Percentiles rank a stretch among this genome's conserved stretches.
Conservation (phyloP, 2,888 invertebrate genomes). For the Cephus pygmeus region DNA sequence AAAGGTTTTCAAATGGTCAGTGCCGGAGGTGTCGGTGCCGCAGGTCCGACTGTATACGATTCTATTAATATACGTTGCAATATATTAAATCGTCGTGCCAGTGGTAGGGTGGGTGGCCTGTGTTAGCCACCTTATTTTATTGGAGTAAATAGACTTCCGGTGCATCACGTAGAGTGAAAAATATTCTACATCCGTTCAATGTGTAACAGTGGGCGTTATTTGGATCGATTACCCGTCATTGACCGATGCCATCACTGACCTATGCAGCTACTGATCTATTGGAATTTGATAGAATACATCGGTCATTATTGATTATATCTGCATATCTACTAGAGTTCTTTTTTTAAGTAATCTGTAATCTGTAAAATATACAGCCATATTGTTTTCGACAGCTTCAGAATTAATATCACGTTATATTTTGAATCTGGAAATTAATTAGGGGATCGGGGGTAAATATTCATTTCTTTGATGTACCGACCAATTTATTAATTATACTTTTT, state of each 20-base stretch:
- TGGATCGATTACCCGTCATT: constrained; percentile 8
- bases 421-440: background rate
- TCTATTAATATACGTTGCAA: background rate
- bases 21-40: too few relatives aligned
- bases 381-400: background rate
- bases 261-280: constrained; percentile 10
- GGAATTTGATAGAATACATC: background rate
- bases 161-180: constrained; percentile 9
- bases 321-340: background rate
- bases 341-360: background rate
- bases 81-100: background rate
- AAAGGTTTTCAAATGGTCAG: too few relatives aligned
- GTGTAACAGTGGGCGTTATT: constrained; percentile 3
- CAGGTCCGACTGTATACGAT: background rate
- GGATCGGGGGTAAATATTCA: background rate
- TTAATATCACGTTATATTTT: background rate
- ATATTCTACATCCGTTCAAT: constrained; percentile 7
- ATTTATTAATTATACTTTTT: too few relatives aligned
- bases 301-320: background rate
- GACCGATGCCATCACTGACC: constrained; percentile 20
- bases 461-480: background rate
- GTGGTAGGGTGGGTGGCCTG: background rate
- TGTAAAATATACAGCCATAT: background rate
- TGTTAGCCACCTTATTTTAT: constrained; percentile 10
- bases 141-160: constrained; percentile 16